Evolutionary conservation across 2,113 vertebrate species (phyloP), one percentile per base, ranked within the genome.

Genomic region (Neodontobutis hainanensis): DNA sequence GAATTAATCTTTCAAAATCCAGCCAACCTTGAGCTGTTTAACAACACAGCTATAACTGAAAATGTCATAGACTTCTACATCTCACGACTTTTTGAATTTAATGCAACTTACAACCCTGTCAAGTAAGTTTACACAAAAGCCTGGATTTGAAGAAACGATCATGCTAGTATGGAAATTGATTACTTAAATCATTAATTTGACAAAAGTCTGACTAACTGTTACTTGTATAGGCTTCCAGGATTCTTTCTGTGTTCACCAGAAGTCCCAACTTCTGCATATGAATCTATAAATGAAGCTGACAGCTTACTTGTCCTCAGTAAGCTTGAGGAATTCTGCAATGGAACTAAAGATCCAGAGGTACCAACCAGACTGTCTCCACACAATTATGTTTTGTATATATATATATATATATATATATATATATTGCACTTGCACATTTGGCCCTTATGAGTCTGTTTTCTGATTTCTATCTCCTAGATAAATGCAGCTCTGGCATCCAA

Each of bases 11-110:
- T 81, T 49, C 80, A 61, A 55, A 43, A 92, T 60, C 61, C 56
- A 19, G 75, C 75, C 11, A 89, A 89, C 72, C 77, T 90, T 75
- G 45, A 89, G 58, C 87, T 91, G 64, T 88, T 91, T 61, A 86
- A 64, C 73, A 86, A 65, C 48, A 11, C 65, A 34, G 48, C 7
- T 0, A 58, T 90, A 45, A 5, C 86, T 55, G 2, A n/a, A 38
- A 65, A 62, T 46, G 70, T 90, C 5, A 79, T 27, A 3, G 5
- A 12, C 34, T 80, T 74, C 68, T 92, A 88, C 55, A 48, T 74
- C 15, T 45, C 68, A 4, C 65, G 82, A 34, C 68, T 91, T 14
- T 90, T 73, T 73, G 51, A 0, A 52, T 58, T 57, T 4, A 49
- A 84, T 49, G 80, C 80, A 4, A 64, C 45, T 32, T 88, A 87